These are phyloP conservation scores for Eustalomyia histrio DNA, from an alignment of 2,888 invertebrate genomes.

Conservation along the genomic window DNA sequence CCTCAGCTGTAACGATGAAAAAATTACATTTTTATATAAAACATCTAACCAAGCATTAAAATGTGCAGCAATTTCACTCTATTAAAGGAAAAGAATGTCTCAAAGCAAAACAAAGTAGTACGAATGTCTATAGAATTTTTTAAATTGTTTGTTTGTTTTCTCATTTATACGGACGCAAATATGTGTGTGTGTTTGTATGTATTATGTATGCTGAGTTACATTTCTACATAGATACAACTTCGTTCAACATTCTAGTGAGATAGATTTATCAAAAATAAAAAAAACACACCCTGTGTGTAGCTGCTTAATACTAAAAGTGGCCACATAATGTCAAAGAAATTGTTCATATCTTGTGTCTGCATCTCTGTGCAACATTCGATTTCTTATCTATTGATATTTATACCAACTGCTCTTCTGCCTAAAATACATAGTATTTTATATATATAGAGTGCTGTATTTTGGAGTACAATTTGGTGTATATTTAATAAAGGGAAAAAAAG, in stretches of 20 bases:
- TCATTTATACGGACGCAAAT: not conserved
- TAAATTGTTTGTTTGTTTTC: constrained; percentile 1
- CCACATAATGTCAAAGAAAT: constrained; percentile 41
- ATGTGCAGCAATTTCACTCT: constrained; percentile 59
- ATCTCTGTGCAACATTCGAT: constrained; percentile 70
- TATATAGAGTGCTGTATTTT: constrained; percentile 12
- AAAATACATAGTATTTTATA: too few species aligned
- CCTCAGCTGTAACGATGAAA: constrained; percentile 56
- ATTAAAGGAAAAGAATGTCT: constrained; percentile 52
- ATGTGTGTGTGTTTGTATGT: not conserved
- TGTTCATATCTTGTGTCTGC: constrained; percentile 62
- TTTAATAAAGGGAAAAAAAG: constrained; percentile 51
- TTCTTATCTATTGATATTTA: constrained; percentile 72
- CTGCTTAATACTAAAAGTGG: constrained; percentile 2
- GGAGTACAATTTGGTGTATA: constrained; percentile 15
- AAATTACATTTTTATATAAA: constrained; percentile 56
- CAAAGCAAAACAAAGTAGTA: constrained; percentile 21
- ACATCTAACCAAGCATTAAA: constrained; percentile 62
- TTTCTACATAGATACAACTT: not conserved
- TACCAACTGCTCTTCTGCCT: constrained; percentile 1
- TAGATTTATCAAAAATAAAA: not conserved
- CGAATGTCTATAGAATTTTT: constrained; percentile 38
- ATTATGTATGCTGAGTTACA: not conserved
- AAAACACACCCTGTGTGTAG: constrained; percentile 1
- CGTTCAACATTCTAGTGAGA: not conserved